Evolutionary conservation across 2,113 vertebrate genomes (phyloP).

Genomic region (Ochotona princeps): DNA sequence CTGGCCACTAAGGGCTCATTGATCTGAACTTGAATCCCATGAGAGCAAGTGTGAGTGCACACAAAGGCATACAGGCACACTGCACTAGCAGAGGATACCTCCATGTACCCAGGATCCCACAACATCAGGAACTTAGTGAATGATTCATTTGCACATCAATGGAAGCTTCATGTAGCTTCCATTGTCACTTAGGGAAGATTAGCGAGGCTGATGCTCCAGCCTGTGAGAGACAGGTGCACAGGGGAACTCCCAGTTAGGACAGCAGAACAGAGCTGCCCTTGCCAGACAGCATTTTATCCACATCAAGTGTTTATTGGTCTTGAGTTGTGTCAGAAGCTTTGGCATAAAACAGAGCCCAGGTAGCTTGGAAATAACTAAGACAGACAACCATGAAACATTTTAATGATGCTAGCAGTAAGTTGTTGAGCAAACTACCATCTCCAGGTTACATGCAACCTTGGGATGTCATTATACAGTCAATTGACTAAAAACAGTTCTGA

Average conservation of each 20-base stretch:
- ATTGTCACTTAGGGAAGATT: neutral
- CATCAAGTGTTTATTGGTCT: neutral
- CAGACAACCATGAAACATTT: neutral
- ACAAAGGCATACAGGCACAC: rapidly evolving
- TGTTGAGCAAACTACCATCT: neutral
- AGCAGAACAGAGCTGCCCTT: neutral
- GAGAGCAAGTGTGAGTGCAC: neutral
- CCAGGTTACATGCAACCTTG: neutral
- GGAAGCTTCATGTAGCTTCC: neutral
- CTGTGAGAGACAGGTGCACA: neutral
- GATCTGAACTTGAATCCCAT: neutral
- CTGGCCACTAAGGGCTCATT: too few species aligned
- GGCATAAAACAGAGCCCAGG: neutral
- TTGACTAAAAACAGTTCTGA: neutral
- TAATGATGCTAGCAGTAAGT: neutral
- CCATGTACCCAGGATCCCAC: neutral
- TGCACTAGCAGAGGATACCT: neutral
- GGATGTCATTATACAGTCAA: neutral
- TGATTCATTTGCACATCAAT: neutral
- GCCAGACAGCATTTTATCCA: neutral
- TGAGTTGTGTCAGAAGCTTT: neutral
- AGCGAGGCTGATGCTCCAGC: neutral
- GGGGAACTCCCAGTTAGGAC: neutral
- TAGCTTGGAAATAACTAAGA: neutral
- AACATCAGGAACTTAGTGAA: neutral